Percentiles rank a stretch among this genome's conserved stretches.
These are phyloP conservation scores for Phasianus colchicus DNA, from an alignment of 2,113 vertebrate genomes.

Conservation along the genomic window DNA sequence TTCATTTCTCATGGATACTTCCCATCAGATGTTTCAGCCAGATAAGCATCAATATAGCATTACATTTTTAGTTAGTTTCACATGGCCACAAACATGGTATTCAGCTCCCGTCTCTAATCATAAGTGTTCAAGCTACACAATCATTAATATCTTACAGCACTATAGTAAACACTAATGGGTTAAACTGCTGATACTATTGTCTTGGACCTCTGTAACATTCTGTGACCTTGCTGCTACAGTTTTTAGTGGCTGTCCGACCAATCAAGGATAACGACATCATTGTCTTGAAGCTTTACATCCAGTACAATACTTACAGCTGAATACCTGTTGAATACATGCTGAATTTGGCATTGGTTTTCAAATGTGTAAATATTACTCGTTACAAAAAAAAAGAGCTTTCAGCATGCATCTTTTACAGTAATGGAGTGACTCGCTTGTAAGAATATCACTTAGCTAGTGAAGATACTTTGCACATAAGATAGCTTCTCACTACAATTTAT, in stretches of 20 bases:
- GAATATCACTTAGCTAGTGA: not conserved
- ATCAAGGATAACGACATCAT: not conserved
- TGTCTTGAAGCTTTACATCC: not conserved
- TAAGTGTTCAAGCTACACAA: not conserved
- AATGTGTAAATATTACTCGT: not conserved
- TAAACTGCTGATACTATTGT: not conserved
- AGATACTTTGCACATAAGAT: not conserved
- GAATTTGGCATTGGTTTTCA: not conserved
- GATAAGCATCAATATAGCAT: not conserved
- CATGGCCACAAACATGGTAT: not conserved
- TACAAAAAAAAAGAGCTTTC: not conserved
- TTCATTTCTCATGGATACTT: not conserved
- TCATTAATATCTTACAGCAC: not conserved
- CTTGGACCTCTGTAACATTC: not conserved
- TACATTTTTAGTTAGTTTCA: not conserved
- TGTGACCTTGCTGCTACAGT: not conserved
- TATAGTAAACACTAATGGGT: not conserved
- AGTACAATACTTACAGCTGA: not conserved
- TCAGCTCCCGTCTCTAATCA: not conserved
- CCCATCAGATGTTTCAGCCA: not conserved
- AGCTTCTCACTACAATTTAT: not conserved
- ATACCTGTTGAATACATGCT: not conserved
- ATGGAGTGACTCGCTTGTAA: not conserved
- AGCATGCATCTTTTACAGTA: not conserved
- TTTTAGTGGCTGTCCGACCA: not conserved